Percentiles rank a stretch among this genome's conserved stretches.
These are phyloP conservation scores for Helleia helle DNA, from an alignment of 2,888 invertebrate genomes.

Conservation along the genomic window DNA sequence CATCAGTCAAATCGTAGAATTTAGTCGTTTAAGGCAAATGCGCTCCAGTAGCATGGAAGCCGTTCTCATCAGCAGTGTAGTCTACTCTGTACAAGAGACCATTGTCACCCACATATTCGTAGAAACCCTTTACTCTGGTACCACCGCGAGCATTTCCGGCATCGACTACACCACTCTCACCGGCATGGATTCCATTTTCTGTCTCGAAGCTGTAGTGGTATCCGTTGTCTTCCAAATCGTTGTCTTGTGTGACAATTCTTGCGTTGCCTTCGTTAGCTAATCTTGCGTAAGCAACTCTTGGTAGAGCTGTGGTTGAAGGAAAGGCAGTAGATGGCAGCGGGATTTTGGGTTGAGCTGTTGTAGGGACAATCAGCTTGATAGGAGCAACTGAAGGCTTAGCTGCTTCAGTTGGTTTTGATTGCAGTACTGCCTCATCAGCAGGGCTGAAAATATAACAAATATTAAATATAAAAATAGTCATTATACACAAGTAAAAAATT, in stretches of 20 bases:
- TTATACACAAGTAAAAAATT: no score
- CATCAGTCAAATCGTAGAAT: slow-evolving; percentile 2
- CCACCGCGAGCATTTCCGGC: slow-evolving; percentile 65
- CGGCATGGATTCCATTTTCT: slow-evolving; percentile 78
- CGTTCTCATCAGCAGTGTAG: slow-evolving; percentile 77
- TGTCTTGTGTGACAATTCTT: slow-evolving; percentile 69
- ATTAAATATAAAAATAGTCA: no score
- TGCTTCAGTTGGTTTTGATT: neutral
- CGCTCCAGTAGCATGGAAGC: slow-evolving; percentile 69
- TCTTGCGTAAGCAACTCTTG: slow-evolving; percentile 20
- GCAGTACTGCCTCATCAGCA: neutral
- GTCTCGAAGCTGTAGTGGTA: slow-evolving; percentile 77
- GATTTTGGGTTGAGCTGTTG: neutral
- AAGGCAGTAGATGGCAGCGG: slow-evolving; percentile 28
- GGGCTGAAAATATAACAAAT: neutral
- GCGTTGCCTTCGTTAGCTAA: slow-evolving; percentile 60
- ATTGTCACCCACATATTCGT: slow-evolving; percentile 78
- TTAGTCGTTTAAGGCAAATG: slow-evolving; percentile 44
- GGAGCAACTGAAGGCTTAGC: neutral
- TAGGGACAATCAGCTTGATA: neutral
- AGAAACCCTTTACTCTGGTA: slow-evolving; percentile 77
- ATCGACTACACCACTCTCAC: slow-evolving; percentile 76
- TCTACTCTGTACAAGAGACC: slow-evolving; percentile 72
- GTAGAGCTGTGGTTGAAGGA: slow-evolving; percentile 20
- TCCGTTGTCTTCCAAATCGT: slow-evolving; percentile 60